These are phyloP conservation scores for Chloroceryle aenea DNA, from an alignment of 2,113 vertebrate genomes.

Conservation along the genomic window DNA sequence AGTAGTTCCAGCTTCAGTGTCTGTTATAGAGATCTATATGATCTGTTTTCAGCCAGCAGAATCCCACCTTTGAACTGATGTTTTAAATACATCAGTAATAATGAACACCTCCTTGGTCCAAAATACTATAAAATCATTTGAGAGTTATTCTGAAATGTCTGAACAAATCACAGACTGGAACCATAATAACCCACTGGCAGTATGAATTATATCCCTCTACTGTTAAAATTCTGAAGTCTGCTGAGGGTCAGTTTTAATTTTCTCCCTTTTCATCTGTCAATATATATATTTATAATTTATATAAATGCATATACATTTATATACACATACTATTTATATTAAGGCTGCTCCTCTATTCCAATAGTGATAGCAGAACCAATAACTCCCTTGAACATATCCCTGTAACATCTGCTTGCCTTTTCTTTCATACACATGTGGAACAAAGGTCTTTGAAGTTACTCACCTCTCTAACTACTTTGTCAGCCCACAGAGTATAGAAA, in stretches of 20 bases:
- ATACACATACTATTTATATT: background rate
- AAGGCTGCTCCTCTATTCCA: background rate
- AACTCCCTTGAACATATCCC: background rate
- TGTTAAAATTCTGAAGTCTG: background rate
- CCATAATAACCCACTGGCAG: background rate
- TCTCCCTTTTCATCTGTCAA: background rate
- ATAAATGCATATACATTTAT: background rate
- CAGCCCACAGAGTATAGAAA: background rate
- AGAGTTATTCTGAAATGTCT: background rate
- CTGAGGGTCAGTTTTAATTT: background rate
- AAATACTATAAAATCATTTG: background rate
- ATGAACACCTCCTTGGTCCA: background rate
- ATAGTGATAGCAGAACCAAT: background rate
- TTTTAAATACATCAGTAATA: background rate
- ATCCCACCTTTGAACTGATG: accelerated
- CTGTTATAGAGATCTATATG: background rate
- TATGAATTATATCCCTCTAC: background rate
- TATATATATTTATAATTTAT: background rate
- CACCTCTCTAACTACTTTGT: background rate
- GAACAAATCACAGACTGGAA: background rate
- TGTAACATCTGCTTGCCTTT: background rate
- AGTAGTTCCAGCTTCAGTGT: background rate
- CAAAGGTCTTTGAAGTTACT: background rate
- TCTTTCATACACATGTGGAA: background rate
- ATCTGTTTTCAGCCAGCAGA: background rate